Evolutionary conservation across 2,113 vertebrate species (phyloP).

Genomic region (Tyrannus savana): DNA sequence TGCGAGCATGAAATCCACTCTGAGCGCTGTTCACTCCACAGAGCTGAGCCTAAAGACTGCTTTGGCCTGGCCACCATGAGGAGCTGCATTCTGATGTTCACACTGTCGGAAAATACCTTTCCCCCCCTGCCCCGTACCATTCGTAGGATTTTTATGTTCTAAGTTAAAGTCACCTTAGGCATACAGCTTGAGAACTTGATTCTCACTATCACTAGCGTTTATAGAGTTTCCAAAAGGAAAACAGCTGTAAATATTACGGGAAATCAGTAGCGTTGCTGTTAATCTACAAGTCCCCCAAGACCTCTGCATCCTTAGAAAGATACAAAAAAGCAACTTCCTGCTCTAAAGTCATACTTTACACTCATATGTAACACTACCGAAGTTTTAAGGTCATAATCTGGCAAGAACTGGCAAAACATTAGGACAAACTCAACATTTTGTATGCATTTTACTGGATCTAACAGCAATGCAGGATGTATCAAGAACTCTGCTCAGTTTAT

Average conservation of each 20-base stretch:
- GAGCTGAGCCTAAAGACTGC: not conserved
- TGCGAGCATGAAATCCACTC: slow-evolving; percentile 52
- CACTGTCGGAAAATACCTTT: not conserved
- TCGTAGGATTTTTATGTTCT: not conserved
- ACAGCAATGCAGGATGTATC: not conserved
- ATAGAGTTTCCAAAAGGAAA: not conserved
- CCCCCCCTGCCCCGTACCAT: fast-evolving
- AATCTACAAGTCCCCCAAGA: not conserved
- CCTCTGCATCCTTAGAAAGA: not conserved
- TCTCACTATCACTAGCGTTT: not conserved
- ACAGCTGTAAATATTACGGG: not conserved
- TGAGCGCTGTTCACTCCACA: not conserved
- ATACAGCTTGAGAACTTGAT: not conserved
- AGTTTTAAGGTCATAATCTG: not conserved
- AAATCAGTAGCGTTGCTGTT: not conserved
- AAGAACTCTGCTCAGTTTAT: not conserved
- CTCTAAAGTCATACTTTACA: not conserved
- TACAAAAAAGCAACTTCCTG: not conserved
- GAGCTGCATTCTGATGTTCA: not conserved
- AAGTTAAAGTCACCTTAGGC: not conserved
- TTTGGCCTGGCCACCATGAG: not conserved
- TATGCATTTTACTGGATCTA: not conserved
- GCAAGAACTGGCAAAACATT: not conserved
- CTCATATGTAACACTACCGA: not conserved
- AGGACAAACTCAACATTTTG: not conserved